A percentile compares a stretch with the other conserved stretches of the same genome.
Evolutionary conservation across 2,888 invertebrate genomes (phyloP).

Genomic region (Lysandra bellargus): DNA sequence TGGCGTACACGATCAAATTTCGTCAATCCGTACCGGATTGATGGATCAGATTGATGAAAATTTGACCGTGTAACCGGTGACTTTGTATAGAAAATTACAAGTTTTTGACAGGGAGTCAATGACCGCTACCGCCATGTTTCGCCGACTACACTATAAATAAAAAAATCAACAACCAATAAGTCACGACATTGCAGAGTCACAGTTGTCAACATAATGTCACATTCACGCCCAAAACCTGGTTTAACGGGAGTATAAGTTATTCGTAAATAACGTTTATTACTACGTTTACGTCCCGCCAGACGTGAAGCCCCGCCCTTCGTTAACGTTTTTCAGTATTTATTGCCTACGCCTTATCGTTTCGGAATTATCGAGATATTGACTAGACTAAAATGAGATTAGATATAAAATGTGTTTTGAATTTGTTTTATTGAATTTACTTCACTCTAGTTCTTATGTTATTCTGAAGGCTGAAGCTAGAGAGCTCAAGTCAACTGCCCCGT

Average conservation of each 20-base stretch:
- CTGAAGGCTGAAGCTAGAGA: too few species aligned
- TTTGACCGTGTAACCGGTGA: too few species aligned
- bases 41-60: too few species aligned
- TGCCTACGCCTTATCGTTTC: not conserved
- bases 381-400: not conserved
- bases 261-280: conserved; percentile 11
- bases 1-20: too few species aligned
- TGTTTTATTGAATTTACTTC: not conserved
- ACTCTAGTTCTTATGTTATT: too few species aligned
- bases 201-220: conserved; percentile 3
- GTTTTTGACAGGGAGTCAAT: too few species aligned
- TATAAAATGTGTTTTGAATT: not conserved
- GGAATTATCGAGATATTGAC: conserved; percentile 21
- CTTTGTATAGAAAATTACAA: too few species aligned
- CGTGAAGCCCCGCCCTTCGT: not conserved
- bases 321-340: conserved; percentile 24
- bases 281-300: conserved; percentile 15
- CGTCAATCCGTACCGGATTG: too few species aligned
- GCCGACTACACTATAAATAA: not conserved
- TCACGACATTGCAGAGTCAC: not conserved
- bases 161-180: not conserved
- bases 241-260: not conserved
- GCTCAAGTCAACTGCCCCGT: too few species aligned
- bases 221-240: not conserved
- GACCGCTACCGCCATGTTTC: too few species aligned